Conservation (phyloP, 2,113 vertebrate species). For the Upupa epops region DNA sequence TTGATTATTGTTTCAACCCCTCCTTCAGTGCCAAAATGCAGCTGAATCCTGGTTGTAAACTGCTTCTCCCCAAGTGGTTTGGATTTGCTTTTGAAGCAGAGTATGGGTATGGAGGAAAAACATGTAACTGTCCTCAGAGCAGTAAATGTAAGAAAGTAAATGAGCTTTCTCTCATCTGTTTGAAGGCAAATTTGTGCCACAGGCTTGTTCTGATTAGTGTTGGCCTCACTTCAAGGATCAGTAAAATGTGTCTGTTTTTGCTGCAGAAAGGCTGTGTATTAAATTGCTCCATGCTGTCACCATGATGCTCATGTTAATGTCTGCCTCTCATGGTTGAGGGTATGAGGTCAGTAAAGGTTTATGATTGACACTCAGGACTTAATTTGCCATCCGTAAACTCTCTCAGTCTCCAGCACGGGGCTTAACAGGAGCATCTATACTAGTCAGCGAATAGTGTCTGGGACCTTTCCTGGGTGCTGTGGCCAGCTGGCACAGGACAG, state of each 20-base stretch:
- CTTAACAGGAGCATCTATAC: rapidly evolving
- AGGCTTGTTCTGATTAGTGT: background rate
- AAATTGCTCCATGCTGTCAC: background rate
- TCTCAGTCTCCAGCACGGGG: background rate
- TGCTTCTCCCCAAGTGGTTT: background rate
- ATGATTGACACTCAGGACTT: background rate
- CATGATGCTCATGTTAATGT: background rate
- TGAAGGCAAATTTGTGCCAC: background rate
- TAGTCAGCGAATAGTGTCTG: rapidly evolving
- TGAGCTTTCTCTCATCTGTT: background rate
- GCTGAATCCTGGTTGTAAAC: background rate
- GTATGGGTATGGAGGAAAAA: background rate
- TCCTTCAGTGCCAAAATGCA: background rate
- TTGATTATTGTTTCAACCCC: background rate
- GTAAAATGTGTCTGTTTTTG: background rate
- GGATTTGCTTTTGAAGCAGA: background rate
- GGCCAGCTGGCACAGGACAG: background rate
- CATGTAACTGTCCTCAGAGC: background rate
- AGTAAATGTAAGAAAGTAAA: background rate
- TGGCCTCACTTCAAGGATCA: conserved; percentile 4
- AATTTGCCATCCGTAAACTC: background rate
- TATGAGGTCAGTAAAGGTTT: background rate
- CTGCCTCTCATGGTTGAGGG: background rate
- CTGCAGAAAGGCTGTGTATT: background rate
- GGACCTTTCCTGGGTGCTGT: rapidly evolving